Conservation (phyloP, 2,113 vertebrate species). For the Hystrix brachyura region DNA sequence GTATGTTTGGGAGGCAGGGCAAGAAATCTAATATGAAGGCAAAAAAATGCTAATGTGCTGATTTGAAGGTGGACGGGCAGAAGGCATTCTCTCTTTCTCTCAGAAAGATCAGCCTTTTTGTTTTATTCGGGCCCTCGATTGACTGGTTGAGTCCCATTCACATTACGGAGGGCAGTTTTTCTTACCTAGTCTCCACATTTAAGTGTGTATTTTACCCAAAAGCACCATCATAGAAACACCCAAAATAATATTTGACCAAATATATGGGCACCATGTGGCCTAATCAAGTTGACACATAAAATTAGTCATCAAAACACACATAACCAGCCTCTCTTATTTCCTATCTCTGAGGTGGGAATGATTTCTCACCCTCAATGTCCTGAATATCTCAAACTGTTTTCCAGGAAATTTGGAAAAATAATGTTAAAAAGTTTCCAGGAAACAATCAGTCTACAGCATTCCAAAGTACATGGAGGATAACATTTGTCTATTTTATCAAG, state of each 20-base stretch:
- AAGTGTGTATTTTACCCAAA: neutral
- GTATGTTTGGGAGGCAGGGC: neutral
- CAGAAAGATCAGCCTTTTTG: neutral
- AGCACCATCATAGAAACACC: neutral
- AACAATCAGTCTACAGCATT: neutral
- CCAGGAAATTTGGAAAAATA: slow-evolving; percentile 25
- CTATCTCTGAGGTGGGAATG: neutral
- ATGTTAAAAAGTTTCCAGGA: slow-evolving; percentile 21
- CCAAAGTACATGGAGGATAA: neutral
- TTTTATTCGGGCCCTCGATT: neutral
- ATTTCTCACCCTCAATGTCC: neutral
- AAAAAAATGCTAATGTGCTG: neutral
- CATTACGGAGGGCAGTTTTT: neutral
- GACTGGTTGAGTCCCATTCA: neutral
- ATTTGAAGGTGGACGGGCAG: neutral
- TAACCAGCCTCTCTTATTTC: neutral
- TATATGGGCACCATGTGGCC: neutral
- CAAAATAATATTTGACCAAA: slow-evolving; percentile 5
- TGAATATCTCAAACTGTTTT: slow-evolving; percentile 29
- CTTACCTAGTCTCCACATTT: neutral
- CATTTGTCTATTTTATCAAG: neutral
- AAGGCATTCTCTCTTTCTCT: neutral
- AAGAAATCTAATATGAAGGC: neutral
- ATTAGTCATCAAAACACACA: neutral
- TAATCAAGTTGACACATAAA: neutral